Evolutionary conservation across 2,113 vertebrate genomes (phyloP).

Genomic region (Mungos mungo): DNA sequence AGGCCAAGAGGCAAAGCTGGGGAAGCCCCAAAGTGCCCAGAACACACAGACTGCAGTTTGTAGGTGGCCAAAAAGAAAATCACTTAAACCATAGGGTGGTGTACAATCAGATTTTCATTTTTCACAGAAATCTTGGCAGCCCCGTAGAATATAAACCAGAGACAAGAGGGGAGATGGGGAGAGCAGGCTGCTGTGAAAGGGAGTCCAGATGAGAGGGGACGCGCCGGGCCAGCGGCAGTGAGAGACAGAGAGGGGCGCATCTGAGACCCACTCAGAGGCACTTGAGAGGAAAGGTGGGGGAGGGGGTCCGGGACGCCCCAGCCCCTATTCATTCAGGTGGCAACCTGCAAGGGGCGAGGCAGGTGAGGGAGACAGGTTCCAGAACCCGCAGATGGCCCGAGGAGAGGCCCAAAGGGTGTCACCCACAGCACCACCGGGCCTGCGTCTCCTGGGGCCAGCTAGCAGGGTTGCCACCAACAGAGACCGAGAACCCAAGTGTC

Average conservation of each 20-base stretch:
- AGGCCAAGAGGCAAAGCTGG: neutral
- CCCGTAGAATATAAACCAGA: neutral
- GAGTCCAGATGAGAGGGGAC: neutral
- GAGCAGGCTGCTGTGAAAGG: accelerated
- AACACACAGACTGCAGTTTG: neutral
- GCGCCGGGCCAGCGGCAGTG: accelerated
- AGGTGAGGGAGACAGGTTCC: neutral
- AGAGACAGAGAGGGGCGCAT: no score
- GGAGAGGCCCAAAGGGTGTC: neutral
- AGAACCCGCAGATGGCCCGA: neutral
- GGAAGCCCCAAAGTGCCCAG: neutral
- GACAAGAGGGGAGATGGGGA: accelerated
- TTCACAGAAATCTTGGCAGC: neutral
- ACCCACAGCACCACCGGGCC: neutral
- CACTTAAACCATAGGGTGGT: accelerated
- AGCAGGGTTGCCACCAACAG: neutral
- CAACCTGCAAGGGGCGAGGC: no score
- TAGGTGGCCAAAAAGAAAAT: neutral
- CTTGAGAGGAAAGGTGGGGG: neutral
- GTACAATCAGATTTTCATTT: neutral
- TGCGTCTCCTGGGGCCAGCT: neutral
- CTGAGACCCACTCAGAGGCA: neutral
- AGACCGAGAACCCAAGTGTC: neutral
- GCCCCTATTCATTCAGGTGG: neutral
- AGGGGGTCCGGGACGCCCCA: neutral